Percentiles rank a stretch among this genome's conserved stretches.
phyloP scores from a whole-genome alignment of 2,888 invertebrate species.

The Odontocolon sp. region DNA sequence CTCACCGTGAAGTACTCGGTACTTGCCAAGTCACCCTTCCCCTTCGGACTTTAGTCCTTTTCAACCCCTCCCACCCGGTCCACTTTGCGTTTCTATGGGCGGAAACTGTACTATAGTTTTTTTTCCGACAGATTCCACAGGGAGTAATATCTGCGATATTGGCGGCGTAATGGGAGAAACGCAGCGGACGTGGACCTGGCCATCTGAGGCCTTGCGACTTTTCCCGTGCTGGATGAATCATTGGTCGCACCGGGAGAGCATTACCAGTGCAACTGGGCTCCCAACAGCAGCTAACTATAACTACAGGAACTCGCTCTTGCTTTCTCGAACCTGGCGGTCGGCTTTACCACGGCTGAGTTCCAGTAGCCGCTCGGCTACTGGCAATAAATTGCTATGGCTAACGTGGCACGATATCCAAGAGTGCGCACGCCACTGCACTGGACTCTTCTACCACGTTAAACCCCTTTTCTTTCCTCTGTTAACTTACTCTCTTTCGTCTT shows the following conservation, averaged over 20 bases:
- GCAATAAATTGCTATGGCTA: conserved; percentile 74
- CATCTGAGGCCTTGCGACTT: conserved; percentile 73
- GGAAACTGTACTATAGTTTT: background rate
- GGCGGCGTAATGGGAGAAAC: conserved; percentile 72
- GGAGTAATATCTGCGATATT: conserved; percentile 68
- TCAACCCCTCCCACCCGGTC: too few relatives aligned
- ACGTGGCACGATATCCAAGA: conserved; percentile 59
- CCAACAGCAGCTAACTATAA: conserved; percentile 52
- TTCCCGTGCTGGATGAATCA: conserved; percentile 71
- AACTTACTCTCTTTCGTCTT: conserved; percentile 10
- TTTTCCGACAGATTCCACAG: conserved; percentile 23
- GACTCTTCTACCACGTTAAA: conserved; percentile 27
- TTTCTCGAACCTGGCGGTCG: conserved; percentile 49
- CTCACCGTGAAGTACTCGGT: background rate
- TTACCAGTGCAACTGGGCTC: conserved; percentile 73
- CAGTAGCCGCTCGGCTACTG: conserved; percentile 66
- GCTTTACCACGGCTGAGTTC: conserved; percentile 64
- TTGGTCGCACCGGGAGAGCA: conserved; percentile 71
- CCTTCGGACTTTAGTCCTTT: background rate
- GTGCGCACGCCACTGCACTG: conserved; percentile 44
- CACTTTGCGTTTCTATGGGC: background rate
- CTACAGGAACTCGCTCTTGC: conserved; percentile 52
- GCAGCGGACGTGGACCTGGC: conserved; percentile 65
- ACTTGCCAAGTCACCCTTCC: background rate
- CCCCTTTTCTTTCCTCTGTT: conserved; percentile 29